Conservation (phyloP, 2,888 invertebrate genomes). For the Temnothorax ravouxi region DNA sequence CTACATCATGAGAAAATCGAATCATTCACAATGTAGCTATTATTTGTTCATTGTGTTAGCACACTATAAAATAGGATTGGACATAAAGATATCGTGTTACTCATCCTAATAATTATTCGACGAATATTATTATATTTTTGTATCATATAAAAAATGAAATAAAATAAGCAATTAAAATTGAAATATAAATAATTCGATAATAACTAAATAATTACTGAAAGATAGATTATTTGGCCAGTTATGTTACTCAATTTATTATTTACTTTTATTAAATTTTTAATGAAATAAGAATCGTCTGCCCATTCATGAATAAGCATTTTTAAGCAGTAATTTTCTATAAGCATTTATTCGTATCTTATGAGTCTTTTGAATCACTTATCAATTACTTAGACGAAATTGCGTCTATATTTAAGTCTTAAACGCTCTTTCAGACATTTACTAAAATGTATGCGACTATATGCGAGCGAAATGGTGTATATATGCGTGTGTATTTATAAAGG, state of each 20-base stretch:
- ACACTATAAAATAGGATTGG: not conserved
- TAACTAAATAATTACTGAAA: not conserved
- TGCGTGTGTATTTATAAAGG: conserved; percentile 11
- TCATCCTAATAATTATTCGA: not conserved
- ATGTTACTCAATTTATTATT: not conserved
- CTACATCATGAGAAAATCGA: not conserved
- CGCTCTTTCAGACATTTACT: not conserved
- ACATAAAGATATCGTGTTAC: not conserved
- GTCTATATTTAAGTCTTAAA: not conserved
- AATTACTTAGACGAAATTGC: not conserved
- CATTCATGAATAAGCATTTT: not conserved
- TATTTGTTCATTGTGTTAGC: not conserved
- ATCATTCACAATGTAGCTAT: not conserved
- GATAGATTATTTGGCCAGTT: not conserved
- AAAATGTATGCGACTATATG: not conserved
- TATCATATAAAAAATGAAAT: not conserved
- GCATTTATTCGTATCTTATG: not conserved
- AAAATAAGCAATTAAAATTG: not conserved
- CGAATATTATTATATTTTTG: not conserved
- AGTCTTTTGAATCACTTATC: not conserved
- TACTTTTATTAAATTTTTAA: not conserved
- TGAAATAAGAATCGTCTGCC: not conserved
- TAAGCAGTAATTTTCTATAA: not conserved
- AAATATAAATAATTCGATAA: not conserved
- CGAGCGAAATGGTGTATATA: not conserved